A percentile compares a stretch with the other conserved stretches of the same genome.
These are phyloP conservation scores for Cataglyphis altisquamis DNA, from an alignment of 2,888 invertebrate genomes.

Conservation along the genomic window DNA sequence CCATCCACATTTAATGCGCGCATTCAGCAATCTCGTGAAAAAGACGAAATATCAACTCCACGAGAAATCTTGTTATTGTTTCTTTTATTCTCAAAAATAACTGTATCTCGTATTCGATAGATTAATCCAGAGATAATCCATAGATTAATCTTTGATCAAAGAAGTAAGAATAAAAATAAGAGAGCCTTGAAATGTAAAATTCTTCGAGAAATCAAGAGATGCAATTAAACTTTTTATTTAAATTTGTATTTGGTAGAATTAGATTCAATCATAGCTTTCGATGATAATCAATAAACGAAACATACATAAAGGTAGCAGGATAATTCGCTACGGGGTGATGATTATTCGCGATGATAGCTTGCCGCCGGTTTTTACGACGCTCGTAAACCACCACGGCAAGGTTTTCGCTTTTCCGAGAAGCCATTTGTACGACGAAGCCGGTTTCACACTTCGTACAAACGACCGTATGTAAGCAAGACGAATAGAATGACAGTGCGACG, in stretches of 20 bases:
- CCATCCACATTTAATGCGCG: neutral
- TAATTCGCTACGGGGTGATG: neutral
- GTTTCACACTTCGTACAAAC: neutral
- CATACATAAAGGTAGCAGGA: neutral
- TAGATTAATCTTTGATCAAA: neutral
- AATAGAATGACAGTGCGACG: slow-evolving; percentile 21
- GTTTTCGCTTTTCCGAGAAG: slow-evolving; percentile 1
- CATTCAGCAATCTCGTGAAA: neutral
- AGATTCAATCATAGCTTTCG: neutral
- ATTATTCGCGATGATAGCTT: neutral
- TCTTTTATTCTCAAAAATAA: neutral
- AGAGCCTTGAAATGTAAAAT: neutral
- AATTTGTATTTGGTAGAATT: neutral
- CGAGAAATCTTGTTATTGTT: neutral
- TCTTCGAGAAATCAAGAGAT: neutral
- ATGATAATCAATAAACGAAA: neutral
- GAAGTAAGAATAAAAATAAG: neutral
- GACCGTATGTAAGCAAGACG: neutral
- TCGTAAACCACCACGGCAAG: neutral
- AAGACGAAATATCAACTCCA: neutral
- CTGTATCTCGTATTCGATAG: neutral
- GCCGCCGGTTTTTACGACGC: neutral
- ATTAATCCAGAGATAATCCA: neutral
- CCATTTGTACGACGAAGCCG: neutral
- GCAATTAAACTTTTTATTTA: slow-evolving; percentile 2